phyloP scores from a whole-genome alignment of 2,113 vertebrate species.

The Paramisgurnus dabryanus region DNA sequence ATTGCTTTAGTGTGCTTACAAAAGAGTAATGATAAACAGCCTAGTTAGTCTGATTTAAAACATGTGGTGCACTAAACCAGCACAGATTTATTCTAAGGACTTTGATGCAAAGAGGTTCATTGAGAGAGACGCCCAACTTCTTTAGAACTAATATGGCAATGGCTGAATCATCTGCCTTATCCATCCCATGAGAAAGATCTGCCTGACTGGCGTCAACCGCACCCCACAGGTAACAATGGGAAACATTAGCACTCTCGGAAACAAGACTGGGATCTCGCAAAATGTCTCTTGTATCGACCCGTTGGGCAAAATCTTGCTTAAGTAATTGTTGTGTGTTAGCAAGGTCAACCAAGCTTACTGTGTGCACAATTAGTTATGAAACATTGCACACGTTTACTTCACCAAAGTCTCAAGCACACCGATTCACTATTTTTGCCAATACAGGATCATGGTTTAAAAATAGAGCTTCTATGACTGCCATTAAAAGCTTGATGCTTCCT shows the following conservation, averaged over 20 bases:
- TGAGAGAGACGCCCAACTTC: neutral
- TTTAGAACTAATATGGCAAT: constrained; percentile 2
- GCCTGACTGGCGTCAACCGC: neutral
- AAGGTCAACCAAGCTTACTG: neutral
- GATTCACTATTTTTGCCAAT: neutral
- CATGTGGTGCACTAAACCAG: neutral
- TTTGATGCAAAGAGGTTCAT: constrained; percentile 13
- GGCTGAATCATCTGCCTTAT: constrained; percentile 5
- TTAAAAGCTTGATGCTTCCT: neutral
- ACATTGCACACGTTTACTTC: neutral
- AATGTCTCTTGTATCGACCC: neutral
- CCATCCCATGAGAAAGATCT: neutral
- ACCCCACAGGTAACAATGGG: neutral
- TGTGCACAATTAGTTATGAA: neutral
- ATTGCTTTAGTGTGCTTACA: neutral
- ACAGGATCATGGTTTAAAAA: neutral
- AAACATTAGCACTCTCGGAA: constrained; percentile 8
- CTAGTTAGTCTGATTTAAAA: neutral
- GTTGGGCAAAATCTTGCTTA: neutral
- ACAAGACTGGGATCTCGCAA: neutral
- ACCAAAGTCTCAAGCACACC: neutral
- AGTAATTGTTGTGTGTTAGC: neutral
- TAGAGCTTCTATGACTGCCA: neutral
- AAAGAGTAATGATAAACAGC: neutral
- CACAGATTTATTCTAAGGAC: neutral